Percentiles rank a stretch among this genome's conserved stretches.
phyloP scores from a whole-genome alignment of 2,797 vertebrate genomes.

The Buceros bicornis region DNA sequence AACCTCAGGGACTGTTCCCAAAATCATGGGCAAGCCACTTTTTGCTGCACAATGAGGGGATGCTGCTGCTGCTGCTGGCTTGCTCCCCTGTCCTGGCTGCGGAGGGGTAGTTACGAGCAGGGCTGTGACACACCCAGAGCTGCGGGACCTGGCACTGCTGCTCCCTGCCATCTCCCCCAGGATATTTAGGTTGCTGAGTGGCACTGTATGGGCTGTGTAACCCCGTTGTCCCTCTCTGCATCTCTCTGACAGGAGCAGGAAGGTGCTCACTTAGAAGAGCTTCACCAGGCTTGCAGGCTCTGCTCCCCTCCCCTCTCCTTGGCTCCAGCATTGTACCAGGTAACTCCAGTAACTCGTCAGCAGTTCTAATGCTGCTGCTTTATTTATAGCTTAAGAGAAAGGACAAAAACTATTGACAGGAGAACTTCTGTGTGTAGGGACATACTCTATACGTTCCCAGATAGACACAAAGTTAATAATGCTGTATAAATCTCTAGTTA shows the following conservation, averaged over 20 bases:
- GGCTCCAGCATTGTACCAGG: background rate
- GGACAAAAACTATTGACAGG: background rate
- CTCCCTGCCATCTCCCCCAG: background rate
- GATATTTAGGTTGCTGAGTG: background rate
- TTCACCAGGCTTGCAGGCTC: background rate
- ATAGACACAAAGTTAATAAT: background rate
- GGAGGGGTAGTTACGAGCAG: background rate
- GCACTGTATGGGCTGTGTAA: accelerated
- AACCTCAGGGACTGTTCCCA: background rate
- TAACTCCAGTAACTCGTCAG: background rate
- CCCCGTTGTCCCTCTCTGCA: background rate
- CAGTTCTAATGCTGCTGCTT: background rate
- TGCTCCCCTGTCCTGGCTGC: background rate
- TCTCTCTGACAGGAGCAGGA: no score
- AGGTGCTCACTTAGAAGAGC: background rate
- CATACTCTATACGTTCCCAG: background rate
- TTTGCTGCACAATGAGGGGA: accelerated
- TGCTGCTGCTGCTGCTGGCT: background rate
- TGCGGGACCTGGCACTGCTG: background rate
- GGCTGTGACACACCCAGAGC: accelerated
- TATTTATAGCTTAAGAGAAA: background rate
- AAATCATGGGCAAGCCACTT: background rate
- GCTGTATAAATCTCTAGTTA: background rate
- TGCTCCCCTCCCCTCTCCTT: background rate
- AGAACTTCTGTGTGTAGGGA: background rate